phyloP scores from a whole-genome alignment of 1,140 invertebrate genomes.

The Manduca sexta region DNA sequence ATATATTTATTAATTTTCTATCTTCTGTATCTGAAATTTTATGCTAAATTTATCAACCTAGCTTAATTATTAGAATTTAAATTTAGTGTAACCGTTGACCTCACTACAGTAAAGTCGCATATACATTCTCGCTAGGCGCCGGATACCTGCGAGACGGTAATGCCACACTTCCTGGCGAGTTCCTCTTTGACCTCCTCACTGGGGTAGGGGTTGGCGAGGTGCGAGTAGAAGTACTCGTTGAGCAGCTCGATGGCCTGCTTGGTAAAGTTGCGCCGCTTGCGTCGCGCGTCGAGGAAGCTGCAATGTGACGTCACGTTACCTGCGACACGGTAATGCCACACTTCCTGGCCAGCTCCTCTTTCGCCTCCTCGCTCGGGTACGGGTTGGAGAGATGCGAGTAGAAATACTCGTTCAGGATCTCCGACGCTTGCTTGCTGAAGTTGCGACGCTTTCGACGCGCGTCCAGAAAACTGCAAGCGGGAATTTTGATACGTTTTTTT shows the following conservation, averaged over 20 bases:
- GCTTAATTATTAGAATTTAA: too few species aligned
- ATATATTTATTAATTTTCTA: too few species aligned
- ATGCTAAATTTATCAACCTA: too few species aligned
- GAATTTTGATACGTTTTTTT: constrained; percentile 17
- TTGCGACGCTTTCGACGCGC: constrained; percentile 98
- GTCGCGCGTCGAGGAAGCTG: constrained; percentile 96
- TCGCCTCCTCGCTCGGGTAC: constrained; percentile 99
- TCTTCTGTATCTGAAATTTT: too few species aligned
- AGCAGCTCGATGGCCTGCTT: constrained; percentile 99
- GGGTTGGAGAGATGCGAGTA: constrained; percentile 99
- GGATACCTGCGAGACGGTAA: constrained; percentile 85
- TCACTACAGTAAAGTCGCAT: too few species aligned
- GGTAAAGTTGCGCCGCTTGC: constrained; percentile 99
- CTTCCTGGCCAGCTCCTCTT: constrained; percentile 99
- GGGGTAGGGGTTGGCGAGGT: constrained; percentile 99
- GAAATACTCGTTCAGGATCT: constrained; percentile 99
- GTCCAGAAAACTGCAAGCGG: constrained; percentile 89
- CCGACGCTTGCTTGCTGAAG: constrained; percentile 99
- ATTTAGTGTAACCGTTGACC: too few species aligned
- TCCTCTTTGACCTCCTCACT: constrained; percentile 99
- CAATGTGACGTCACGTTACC: constrained; percentile 53
- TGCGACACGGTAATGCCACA: constrained; percentile 96
- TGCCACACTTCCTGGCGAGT: constrained; percentile 98
- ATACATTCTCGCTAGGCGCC: too few species aligned
- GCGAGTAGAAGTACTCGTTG: constrained; percentile 99